Evolutionary conservation across 2,888 invertebrate species (phyloP).

Genomic region (Drosophila pseudotakahashii): DNA sequence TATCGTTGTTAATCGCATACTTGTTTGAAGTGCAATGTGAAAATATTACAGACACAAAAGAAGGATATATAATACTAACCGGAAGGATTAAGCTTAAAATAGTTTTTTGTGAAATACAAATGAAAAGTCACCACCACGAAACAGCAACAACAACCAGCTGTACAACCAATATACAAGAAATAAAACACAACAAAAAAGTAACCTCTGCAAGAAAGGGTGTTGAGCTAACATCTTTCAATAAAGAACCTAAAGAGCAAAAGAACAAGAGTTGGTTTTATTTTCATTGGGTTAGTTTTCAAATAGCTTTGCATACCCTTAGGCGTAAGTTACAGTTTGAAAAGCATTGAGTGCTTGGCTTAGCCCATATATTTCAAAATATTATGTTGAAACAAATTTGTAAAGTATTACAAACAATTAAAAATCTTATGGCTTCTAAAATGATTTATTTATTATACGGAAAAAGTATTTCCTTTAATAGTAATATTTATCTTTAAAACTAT

Average conservation of each 20-base stretch:
- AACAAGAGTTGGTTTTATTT: conserved; percentile 7
- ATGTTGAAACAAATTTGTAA: no score
- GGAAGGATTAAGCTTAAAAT: conserved; percentile 24
- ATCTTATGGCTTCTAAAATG: no score
- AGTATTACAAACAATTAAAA: no score
- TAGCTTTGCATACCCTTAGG: conserved; percentile 51
- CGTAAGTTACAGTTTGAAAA: conserved; percentile 37
- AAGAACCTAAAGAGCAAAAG: conserved; percentile 64
- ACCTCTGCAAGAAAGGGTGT: conserved; percentile 34
- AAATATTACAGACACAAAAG: conserved; percentile 32
- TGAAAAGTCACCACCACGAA: conserved; percentile 25
- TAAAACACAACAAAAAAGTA: conserved; percentile 45
- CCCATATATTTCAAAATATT: no score
- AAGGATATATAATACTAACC: conserved; percentile 44
- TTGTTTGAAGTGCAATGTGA: conserved; percentile 36
- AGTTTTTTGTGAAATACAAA: conserved; percentile 24
- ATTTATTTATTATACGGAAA: no score
- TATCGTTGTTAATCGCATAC: conserved; percentile 64
- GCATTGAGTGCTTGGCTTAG: neutral
- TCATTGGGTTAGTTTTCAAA: neutral
- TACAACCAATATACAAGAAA: conserved; percentile 60
- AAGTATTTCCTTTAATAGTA: no score
- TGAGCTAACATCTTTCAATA: conserved; percentile 71
- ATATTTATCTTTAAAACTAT: no score
- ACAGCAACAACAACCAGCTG: conserved; percentile 45